Evolutionary conservation across 2,113 vertebrate genomes (phyloP).

Genomic region (Pterophyllum scalare): DNA sequence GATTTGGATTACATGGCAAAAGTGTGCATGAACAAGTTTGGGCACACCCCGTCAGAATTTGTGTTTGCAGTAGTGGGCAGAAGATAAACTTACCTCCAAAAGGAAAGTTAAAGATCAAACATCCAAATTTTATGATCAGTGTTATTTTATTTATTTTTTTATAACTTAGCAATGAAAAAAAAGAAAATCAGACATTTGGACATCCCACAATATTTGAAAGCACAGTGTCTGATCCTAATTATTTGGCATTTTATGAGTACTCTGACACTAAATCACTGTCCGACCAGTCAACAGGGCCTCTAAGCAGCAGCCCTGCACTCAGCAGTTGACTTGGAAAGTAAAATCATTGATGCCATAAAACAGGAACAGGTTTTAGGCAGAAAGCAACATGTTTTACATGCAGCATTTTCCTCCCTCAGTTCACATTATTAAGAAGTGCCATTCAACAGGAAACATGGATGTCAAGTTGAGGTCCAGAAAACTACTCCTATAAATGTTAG

Average conservation of each 20-base stretch:
- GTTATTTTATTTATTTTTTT: background rate
- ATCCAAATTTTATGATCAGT: background rate
- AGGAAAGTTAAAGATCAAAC: background rate
- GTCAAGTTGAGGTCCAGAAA: background rate
- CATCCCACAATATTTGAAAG: background rate
- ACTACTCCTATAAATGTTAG: background rate
- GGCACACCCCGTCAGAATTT: background rate
- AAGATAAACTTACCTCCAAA: background rate
- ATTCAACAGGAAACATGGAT: background rate
- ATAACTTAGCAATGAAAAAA: background rate
- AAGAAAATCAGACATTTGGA: background rate
- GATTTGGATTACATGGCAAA: conserved; percentile 29
- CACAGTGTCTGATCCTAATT: background rate
- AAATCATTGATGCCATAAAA: background rate
- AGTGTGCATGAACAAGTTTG: conserved; percentile 6
- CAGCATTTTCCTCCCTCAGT: background rate
- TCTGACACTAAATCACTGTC: background rate
- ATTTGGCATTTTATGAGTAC: background rate
- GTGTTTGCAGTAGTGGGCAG: background rate
- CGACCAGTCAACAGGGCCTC: background rate
- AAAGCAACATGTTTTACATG: background rate
- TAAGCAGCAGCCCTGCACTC: background rate
- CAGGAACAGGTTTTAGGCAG: background rate
- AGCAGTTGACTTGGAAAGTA: background rate
- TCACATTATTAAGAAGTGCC: background rate